A percentile compares a stretch with the other conserved stretches of the same genome.
Evolutionary conservation across 2,888 invertebrate species (phyloP).

Genomic region (Lobophora halterata): DNA sequence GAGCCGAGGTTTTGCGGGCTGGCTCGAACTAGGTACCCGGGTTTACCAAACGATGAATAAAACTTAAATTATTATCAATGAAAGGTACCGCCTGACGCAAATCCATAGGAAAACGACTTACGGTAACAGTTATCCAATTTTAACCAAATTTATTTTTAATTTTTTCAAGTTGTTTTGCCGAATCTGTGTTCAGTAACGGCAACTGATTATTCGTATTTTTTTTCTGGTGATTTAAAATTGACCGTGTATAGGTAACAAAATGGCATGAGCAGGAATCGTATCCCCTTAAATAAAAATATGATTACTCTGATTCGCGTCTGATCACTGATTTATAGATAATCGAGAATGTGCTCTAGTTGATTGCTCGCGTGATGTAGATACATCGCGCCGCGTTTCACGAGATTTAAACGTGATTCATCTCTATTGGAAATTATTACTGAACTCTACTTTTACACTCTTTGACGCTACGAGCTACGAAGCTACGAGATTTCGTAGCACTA

Average conservation of each 20-base stretch:
- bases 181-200: too few relatives aligned
- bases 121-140: too few relatives aligned
- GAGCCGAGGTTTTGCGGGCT: too few relatives aligned
- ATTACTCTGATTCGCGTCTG: slow-evolving; percentile 56
- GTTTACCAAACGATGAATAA: not conserved
- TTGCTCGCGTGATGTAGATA: slow-evolving; percentile 62
- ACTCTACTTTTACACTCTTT: not conserved
- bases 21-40: not conserved
- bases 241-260: not conserved
- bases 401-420: slow-evolving; percentile 22
- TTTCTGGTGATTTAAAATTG: too few relatives aligned
- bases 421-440: slow-evolving; percentile 20
- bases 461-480: too few relatives aligned
- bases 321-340: slow-evolving; percentile 64
- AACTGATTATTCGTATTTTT: too few relatives aligned
- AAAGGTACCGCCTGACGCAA: too few relatives aligned
- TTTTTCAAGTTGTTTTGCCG: too few relatives aligned
- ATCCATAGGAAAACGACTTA: too few relatives aligned
- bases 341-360: slow-evolving; percentile 64
- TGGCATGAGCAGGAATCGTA: not conserved
- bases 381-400: slow-evolving; percentile 30
- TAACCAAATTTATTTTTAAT: too few relatives aligned
- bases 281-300: slow-evolving; percentile 66
- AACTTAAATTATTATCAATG: too few relatives aligned
- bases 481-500: too few relatives aligned